A percentile compares a stretch with the other conserved stretches of the same genome.
phyloP scores from a whole-genome alignment of 1,140 invertebrate genomes.

The Tetramorium simillimum region DNA sequence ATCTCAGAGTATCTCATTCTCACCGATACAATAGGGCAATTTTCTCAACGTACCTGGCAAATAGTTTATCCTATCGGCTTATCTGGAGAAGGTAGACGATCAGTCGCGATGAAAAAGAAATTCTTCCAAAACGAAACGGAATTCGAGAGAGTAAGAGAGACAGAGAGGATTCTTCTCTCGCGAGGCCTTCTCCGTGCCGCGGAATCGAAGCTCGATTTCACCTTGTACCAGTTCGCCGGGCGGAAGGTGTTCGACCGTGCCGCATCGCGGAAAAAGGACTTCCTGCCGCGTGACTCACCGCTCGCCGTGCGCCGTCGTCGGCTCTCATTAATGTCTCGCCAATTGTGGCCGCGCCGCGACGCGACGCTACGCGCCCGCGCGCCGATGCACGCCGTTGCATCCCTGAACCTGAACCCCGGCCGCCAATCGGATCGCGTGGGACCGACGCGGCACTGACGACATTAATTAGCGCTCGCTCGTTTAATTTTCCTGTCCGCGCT shows the following conservation, averaged over 20 bases:
- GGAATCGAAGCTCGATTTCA: slow-evolving; percentile 72
- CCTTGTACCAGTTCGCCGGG: slow-evolving; percentile 79
- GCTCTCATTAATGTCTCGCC: slow-evolving; percentile 47
- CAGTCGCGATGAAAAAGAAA: slow-evolving; percentile 1
- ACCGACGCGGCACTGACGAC: slow-evolving; percentile 14
- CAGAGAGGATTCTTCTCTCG: slow-evolving; percentile 8
- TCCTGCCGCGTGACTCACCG: slow-evolving; percentile 80
- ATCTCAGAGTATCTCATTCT: slow-evolving; percentile 40
- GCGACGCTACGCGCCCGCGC: neutral
- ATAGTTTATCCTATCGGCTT: slow-evolving; percentile 60
- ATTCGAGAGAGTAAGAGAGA: slow-evolving; percentile 4
- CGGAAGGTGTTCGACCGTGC: slow-evolving; percentile 71
- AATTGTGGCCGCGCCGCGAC: neutral
- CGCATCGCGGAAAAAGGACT: slow-evolving; percentile 76
- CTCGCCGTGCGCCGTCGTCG: slow-evolving; percentile 58
- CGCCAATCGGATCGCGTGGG: slow-evolving; percentile 34
- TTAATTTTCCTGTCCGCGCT: slow-evolving; percentile 42
- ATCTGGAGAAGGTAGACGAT: slow-evolving; percentile 47
- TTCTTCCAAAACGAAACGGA: slow-evolving; percentile 38
- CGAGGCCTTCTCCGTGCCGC: neutral
- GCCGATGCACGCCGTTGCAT: slow-evolving; percentile 35
- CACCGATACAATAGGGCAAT: slow-evolving; percentile 47
- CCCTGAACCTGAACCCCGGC: slow-evolving; percentile 27
- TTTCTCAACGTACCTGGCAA: slow-evolving; percentile 66
- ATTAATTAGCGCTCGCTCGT: slow-evolving; percentile 21